Conservation (phyloP, 2,797 vertebrate genomes). For the Schizopygopsis pylzovi region DNA sequence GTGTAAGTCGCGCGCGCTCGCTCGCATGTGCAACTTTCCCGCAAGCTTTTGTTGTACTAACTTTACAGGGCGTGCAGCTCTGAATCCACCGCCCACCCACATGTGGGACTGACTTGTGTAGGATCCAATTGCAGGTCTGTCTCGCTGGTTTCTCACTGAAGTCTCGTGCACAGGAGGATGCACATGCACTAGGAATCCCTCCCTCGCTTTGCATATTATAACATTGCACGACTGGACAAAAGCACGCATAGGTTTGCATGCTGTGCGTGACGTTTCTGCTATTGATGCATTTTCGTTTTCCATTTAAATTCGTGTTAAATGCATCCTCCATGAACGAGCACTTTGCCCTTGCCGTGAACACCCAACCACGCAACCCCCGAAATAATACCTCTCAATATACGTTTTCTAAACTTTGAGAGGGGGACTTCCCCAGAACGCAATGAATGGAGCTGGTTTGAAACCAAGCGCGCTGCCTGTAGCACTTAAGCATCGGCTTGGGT, state of each 20-base stretch:
- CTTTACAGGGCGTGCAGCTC: slow-evolving; percentile 47
- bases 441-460: background rate
- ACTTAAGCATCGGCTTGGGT: background rate
- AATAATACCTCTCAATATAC: no score
- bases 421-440: background rate
- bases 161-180: background rate
- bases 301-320: background rate
- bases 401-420: background rate
- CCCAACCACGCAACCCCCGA: background rate
- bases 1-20: background rate
- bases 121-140: slow-evolving; percentile 45
- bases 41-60: slow-evolving; percentile 54
- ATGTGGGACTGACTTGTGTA: slow-evolving; percentile 38
- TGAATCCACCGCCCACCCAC: slow-evolving; percentile 22
- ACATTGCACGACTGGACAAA: background rate
- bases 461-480: background rate
- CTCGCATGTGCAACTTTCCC: slow-evolving; percentile 29
- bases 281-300: background rate
- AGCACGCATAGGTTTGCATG: background rate
- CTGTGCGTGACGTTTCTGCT: background rate
- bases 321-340: background rate
- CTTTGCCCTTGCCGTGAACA: background rate
- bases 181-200: background rate
- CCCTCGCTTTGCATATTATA: background rate
- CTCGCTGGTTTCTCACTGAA: background rate